Percentiles rank a stretch among this genome's conserved stretches.
Conservation (phyloP, 2,113 vertebrate species). For the Podarcis raffonei region DNA sequence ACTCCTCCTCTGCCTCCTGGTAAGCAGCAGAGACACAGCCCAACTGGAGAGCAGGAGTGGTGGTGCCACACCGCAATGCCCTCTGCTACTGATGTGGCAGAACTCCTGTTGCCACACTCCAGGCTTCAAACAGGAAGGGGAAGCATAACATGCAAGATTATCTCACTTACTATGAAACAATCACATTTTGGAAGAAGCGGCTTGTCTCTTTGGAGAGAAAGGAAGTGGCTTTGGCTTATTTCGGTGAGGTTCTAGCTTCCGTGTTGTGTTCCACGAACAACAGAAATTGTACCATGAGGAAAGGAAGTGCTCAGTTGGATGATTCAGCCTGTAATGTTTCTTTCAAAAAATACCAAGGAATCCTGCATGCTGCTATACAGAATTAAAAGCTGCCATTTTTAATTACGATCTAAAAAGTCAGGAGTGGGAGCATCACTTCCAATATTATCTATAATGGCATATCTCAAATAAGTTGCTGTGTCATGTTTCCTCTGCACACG, state of each 20-base stretch:
- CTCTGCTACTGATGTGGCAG: too few relatives aligned
- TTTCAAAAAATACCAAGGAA: slow-evolving; percentile 22
- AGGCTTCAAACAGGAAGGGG: too few relatives aligned
- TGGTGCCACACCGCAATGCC: too few relatives aligned
- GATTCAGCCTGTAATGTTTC: slow-evolving; percentile 25
- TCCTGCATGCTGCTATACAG: background rate
- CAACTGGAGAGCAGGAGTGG: too few relatives aligned
- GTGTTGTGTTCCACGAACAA: too few relatives aligned
- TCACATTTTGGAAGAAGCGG: too few relatives aligned
- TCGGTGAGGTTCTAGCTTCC: too few relatives aligned
- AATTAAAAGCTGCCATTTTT: background rate
- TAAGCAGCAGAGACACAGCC: too few relatives aligned
- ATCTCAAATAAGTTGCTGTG: background rate
- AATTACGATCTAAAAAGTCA: background rate
- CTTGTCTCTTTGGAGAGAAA: background rate
- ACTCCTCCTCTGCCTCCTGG: too few relatives aligned
- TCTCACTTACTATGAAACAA: background rate
- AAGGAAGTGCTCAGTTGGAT: too few relatives aligned
- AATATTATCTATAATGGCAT: background rate
- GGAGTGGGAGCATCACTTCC: background rate
- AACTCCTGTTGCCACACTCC: too few relatives aligned
- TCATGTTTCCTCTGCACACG: background rate
- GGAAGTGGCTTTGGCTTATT: background rate
- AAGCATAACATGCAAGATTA: background rate
- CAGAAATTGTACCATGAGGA: background rate